phyloP scores from a whole-genome alignment of 2,888 invertebrate species.

The Melipona beecheii region DNA sequence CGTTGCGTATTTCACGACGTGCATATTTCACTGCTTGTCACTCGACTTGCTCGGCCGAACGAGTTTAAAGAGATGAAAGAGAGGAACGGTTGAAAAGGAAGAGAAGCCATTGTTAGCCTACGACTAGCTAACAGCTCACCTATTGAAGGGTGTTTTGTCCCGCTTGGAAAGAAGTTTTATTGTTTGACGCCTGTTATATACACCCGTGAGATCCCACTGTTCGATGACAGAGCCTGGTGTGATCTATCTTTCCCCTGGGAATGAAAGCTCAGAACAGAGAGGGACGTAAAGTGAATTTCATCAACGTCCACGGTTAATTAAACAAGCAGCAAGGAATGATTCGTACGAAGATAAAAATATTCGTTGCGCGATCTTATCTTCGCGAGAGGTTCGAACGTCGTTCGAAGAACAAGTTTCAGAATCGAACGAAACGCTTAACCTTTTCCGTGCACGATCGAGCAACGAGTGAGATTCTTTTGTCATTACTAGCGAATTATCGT shows the following conservation, averaged over 20 bases:
- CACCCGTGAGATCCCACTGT: not conserved
- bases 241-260: not conserved
- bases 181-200: not conserved
- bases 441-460: not conserved
- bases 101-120: not conserved
- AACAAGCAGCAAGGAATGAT: no score
- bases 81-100: not conserved
- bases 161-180: not conserved
- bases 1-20: not conserved
- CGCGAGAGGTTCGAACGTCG: not conserved
- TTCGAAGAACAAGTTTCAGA: not conserved
- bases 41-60: not conserved
- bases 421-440: not conserved
- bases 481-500: not conserved
- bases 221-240: not conserved
- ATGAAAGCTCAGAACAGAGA: no score
- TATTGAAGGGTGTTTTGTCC: not conserved
- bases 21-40: not conserved
- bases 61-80: not conserved
- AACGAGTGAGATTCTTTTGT: not conserved
- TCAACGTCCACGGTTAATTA: no score
- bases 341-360: not conserved
- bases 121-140: not conserved
- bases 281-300: no score
- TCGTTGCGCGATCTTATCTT: not conserved